These are phyloP conservation scores for Betta splendens DNA, from an alignment of 2,797 vertebrate genomes.

Conservation along the genomic window DNA sequence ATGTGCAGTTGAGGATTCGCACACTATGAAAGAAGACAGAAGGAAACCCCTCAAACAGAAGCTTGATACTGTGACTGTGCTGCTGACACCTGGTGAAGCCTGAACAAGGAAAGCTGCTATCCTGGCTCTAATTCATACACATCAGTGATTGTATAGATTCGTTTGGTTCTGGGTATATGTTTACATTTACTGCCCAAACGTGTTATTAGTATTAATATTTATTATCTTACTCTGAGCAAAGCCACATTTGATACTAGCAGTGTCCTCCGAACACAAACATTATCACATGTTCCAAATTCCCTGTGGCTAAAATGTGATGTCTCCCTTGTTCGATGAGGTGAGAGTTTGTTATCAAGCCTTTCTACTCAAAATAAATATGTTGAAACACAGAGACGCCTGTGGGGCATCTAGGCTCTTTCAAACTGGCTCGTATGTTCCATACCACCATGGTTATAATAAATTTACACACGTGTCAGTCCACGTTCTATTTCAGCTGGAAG, in stretches of 20 bases:
- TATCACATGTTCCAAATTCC: neutral
- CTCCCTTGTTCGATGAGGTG: neutral
- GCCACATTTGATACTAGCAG: neutral
- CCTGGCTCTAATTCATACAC: no score
- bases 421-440: constrained; percentile 38
- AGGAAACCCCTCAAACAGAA: no score
- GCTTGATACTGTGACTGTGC: no score
- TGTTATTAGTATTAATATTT: no score
- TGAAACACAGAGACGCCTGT: constrained; percentile 44
- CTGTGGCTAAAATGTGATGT: neutral
- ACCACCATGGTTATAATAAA: constrained; percentile 62
- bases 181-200: no score
- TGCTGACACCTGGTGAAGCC: no score
- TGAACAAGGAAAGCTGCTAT: no score
- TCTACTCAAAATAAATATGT: constrained; percentile 16
- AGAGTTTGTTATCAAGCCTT: constrained; percentile 23
- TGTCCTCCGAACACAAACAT: neutral
- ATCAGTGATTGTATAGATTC: no score
- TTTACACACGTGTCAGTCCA: constrained; percentile 60
- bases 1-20: no score
- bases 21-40: no score
- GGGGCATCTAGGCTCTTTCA: constrained; percentile 42
- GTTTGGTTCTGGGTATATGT: no score
- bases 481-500: constrained; percentile 71
- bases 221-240: no score